Base-by-base conservation (phyloP, 2,113 vertebrate species). In the Regulus satrapa region DNA sequence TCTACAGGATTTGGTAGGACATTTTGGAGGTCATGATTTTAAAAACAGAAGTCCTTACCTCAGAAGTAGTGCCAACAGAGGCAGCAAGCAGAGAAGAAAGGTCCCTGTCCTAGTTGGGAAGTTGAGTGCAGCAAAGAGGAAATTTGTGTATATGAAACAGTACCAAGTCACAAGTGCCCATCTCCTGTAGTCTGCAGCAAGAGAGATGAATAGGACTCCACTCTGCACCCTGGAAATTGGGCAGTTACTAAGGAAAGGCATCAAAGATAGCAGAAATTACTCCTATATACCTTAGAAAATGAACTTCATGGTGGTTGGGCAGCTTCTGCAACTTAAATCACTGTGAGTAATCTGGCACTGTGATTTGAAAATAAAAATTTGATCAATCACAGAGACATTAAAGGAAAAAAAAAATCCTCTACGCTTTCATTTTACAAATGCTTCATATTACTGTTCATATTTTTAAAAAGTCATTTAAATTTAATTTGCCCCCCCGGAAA, bases 61-160 rank as follows among this genome's bases (percentile, higher is more conserved):
- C n/a, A 88, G 62, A 88, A 95, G 58, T 49, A 61, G 28, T 79
- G 58, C 48, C 58, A 89, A 85, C 7, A 54, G 15, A 63, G 67
- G 54, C 81, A 85, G 74, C 58, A 72, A 93, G 26, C 81, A 94
- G 78, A 95, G 69, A 91, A 85, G 56, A 91, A 96, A 95, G 38
- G 41, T 84, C 38, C 4, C 23, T 64, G 74, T 73, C 77, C 90
- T 82, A 85, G 40, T 26, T 92, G 66, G 52, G 62, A 88, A 82
- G 48, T 41, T 92, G 38, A n/a, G 49, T 54, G 45, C 74, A 85
- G 49, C 1, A 4, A 61, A 92, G 90, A 88, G 36, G 31, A 76
- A 76, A 88, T 93, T 56, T 82, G 14, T 68, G 8, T 48, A 14
- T 52, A 48, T 45, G 56, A 78, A 95, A 32, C 3, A 34, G 55